Conservation (phyloP, 2,797 vertebrate species). For the Lophotriccus pileatus region DNA sequence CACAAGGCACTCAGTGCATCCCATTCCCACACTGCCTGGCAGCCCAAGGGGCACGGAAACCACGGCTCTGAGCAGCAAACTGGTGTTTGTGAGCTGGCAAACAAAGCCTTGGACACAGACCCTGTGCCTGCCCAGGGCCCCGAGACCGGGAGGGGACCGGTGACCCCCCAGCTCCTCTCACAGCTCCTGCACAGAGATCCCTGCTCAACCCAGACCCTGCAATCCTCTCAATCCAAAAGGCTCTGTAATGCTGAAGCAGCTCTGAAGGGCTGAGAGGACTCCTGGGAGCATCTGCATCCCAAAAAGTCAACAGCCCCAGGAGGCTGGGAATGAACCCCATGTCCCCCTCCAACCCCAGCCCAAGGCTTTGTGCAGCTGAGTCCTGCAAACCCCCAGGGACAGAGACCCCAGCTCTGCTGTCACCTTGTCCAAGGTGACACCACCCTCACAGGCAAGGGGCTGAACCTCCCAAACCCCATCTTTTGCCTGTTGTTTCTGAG, state of each 20-base stretch:
- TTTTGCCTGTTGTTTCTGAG: not conserved
- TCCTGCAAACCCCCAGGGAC: not conserved
- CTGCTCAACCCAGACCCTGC: not conserved
- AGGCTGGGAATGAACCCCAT: not conserved
- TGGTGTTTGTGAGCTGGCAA: not conserved
- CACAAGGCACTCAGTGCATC: not conserved
- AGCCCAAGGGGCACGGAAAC: not conserved
- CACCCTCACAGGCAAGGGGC: accelerated
- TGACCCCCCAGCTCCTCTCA: not conserved
- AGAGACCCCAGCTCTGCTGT: not conserved
- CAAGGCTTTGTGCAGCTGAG: accelerated
- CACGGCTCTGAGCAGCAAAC: not conserved
- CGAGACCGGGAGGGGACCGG: accelerated
- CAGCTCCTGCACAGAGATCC: not conserved
- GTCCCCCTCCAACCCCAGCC: not conserved
- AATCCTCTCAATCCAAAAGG: not conserved
- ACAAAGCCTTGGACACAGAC: accelerated
- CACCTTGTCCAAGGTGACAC: not conserved
- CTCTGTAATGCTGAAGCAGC: not conserved
- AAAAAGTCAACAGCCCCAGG: not conserved
- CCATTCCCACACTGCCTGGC: not conserved
- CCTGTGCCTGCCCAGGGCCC: not conserved
- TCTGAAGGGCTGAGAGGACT: not conserved
- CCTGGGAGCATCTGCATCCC: not conserved
- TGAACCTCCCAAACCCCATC: not conserved